phyloP scores from a whole-genome alignment of 2,113 vertebrate species.

The Diadophis punctatus region DNA sequence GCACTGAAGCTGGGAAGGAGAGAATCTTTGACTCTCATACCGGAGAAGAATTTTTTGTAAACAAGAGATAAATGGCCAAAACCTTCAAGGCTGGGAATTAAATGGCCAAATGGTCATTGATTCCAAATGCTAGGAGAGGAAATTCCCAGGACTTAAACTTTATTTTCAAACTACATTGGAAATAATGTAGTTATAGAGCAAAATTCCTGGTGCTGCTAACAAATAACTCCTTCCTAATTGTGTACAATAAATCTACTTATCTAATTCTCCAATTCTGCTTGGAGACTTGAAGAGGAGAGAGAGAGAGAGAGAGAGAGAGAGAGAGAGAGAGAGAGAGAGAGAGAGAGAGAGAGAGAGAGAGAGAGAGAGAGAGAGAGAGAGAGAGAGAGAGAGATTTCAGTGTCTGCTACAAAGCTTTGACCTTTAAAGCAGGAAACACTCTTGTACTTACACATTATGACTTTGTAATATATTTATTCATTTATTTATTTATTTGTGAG shows the following conservation, averaged over 20 bases:
- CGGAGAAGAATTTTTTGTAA: not conserved
- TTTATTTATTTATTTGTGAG: too few relatives aligned
- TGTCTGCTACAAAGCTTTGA: not conserved
- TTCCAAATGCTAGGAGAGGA: not conserved
- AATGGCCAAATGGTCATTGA: not conserved
- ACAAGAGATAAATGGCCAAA: not conserved
- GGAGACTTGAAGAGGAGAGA: not conserved
- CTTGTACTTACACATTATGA: not conserved
- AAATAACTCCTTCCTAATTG: not conserved
- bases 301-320: too few relatives aligned
- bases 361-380: too few relatives aligned
- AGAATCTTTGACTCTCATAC: not conserved
- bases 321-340: too few relatives aligned
- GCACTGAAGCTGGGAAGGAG: not conserved
- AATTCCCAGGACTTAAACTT: not conserved
- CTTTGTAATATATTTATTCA: conserved; percentile 33
- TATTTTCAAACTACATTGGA: not conserved
- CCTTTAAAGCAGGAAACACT: not conserved
- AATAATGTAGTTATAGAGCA: not conserved
- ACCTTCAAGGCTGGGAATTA: not conserved
- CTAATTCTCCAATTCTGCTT: not conserved
- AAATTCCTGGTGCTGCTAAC: not conserved
- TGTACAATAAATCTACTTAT: not conserved
- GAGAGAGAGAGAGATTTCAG: too few relatives aligned
- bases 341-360: too few relatives aligned